Evolutionary conservation across 2,888 invertebrate genomes (phyloP).

Genomic region (Agrotis ipsilon): DNA sequence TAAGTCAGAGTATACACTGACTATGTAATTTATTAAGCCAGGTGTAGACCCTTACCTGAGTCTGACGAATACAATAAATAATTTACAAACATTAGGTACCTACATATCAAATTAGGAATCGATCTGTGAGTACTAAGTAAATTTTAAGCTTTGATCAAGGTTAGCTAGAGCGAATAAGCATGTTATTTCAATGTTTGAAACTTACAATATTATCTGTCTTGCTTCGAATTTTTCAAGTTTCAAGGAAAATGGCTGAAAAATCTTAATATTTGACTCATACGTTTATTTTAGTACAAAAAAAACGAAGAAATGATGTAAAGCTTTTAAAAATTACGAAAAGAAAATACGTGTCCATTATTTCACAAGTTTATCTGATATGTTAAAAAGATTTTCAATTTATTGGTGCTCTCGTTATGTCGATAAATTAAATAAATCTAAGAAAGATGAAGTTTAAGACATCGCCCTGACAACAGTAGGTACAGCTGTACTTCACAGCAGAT

Average conservation of each 20-base stretch:
- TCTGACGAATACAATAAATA: slow-evolving; percentile 50
- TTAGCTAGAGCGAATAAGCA: neutral
- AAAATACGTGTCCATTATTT: too few species aligned
- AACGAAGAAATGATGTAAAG: too few species aligned
- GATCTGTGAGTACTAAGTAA: slow-evolving; percentile 9
- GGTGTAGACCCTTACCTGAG: neutral
- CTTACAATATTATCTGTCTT: neutral
- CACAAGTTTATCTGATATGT: too few species aligned
- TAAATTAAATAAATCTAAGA: neutral
- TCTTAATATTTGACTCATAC: too few species aligned
- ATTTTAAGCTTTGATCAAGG: neutral
- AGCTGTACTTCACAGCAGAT: neutral
- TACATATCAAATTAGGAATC: slow-evolving; percentile 27
- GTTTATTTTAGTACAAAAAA: too few species aligned
- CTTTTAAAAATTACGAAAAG: too few species aligned
- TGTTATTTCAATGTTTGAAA: neutral
- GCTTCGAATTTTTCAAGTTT: too few species aligned
- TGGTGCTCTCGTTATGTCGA: too few species aligned
- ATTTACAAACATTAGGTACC: slow-evolving; percentile 26
- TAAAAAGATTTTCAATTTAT: too few species aligned
- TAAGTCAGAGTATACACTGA: too few species aligned
- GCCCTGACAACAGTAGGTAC: neutral
- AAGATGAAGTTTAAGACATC: neutral
- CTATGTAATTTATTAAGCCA: slow-evolving; percentile 14
- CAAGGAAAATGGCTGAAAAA: too few species aligned